Percentiles rank a stretch among this genome's conserved stretches.
Evolutionary conservation across 1,140 invertebrate species (phyloP).

Genomic region (Papilio polyxenes): DNA sequence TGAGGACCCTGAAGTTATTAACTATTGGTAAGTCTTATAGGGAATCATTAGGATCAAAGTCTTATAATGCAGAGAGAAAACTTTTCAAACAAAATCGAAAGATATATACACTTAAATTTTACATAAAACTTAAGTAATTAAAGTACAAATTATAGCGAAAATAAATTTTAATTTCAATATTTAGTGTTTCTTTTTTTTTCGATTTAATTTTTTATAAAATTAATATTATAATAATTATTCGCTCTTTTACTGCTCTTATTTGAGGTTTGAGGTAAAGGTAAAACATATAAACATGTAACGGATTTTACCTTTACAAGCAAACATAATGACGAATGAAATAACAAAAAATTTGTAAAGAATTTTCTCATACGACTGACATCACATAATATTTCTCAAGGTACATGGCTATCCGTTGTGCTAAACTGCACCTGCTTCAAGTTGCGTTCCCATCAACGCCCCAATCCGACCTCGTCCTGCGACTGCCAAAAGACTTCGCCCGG

Average conservation of each 20-base stretch:
- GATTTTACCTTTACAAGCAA: not conserved
- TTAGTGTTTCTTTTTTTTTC: no score
- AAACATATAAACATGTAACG: not conserved
- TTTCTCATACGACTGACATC: not conserved
- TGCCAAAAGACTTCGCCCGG: constrained; percentile 90
- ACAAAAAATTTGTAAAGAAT: not conserved
- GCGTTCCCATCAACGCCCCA: constrained; percentile 91
- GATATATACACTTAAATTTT: no score
- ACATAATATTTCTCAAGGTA: constrained; percentile 83
- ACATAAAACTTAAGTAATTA: no score
- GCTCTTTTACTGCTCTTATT: not conserved
- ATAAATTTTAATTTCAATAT: no score
- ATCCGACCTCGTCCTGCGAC: constrained; percentile 86
- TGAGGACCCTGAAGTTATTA: constrained; percentile 91
- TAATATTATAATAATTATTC: not conserved
- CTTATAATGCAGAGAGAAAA: no score
- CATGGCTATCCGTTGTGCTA: constrained; percentile 91
- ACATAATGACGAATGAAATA: not conserved
- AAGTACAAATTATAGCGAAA: no score
- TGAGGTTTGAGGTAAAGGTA: not conserved
- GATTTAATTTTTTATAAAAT: not conserved
- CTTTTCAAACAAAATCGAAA: no score
- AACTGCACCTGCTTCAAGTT: constrained; percentile 90
- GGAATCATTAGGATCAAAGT: not conserved
- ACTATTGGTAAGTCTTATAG: constrained; percentile 85